Percentiles rank a stretch among this genome's conserved stretches.
These are phyloP conservation scores for Smithornis capensis DNA, from an alignment of 2,113 vertebrate species.

Conservation along the genomic window DNA sequence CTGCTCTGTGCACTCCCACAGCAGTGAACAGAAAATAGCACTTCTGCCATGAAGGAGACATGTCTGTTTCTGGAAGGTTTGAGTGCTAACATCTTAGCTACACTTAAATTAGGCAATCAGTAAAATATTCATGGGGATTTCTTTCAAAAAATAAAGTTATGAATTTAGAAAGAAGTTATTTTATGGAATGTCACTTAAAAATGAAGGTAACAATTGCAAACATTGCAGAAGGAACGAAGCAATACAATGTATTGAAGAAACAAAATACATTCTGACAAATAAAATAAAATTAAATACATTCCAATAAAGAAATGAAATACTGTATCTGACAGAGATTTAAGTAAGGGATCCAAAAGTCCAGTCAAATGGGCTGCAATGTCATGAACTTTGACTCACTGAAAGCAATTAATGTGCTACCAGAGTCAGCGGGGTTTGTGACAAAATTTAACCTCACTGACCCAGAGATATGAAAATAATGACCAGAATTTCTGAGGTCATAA, in stretches of 20 bases:
- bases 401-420: slow-evolving; percentile 1
- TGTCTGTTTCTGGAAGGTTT: not conserved
- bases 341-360: not conserved
- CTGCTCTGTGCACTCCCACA: not conserved
- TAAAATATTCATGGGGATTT: not conserved
- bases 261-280: not conserved
- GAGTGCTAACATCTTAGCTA: not conserved
- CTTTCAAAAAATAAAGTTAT: not conserved
- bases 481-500: not conserved
- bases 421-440: not conserved
- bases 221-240: not conserved
- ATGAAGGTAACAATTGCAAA: not conserved
- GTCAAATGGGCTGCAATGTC: not conserved
- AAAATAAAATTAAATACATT: not conserved
- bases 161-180: not conserved
- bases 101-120: not conserved
- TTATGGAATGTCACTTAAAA: not conserved
- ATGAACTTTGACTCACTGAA: slow-evolving; percentile 7
- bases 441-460: slow-evolving; percentile 16
- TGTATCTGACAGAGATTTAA: not conserved
- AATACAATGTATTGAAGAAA: not conserved
- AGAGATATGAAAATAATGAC: not conserved
- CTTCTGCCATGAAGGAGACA: not conserved
- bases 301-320: not conserved
- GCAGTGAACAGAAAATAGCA: not conserved